phyloP scores from a whole-genome alignment of 2,113 vertebrate genomes.

The Grantiella picta region DNA sequence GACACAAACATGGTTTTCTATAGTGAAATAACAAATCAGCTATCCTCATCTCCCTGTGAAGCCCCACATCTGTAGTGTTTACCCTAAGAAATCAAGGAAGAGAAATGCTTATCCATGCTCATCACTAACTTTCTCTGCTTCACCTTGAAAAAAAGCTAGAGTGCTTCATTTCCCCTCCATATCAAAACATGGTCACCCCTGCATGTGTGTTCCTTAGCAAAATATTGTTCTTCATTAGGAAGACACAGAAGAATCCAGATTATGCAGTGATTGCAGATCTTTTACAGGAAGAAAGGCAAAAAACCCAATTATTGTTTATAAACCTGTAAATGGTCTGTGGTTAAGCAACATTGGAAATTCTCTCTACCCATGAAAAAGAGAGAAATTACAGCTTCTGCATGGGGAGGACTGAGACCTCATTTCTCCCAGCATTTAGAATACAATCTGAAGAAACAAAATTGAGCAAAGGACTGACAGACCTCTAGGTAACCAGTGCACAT shows the following conservation, averaged over 20 bases:
- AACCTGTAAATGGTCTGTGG: neutral
- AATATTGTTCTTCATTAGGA: neutral
- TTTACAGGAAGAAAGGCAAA: neutral
- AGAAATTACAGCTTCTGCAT: neutral
- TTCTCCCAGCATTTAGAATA: neutral
- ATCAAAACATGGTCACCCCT: neutral
- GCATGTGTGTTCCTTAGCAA: accelerated
- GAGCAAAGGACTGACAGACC: neutral
- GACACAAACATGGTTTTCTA: neutral
- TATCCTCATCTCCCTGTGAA: neutral
- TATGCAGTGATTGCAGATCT: neutral
- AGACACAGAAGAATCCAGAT: neutral
- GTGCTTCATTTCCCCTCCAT: neutral
- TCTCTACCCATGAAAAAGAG: neutral
- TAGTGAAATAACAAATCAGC: slow-evolving; percentile 3
- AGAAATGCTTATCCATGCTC: neutral
- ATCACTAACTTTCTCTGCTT: neutral
- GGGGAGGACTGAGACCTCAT: neutral
- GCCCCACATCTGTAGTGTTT: neutral
- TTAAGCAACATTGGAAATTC: neutral
- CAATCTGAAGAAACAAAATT: neutral
- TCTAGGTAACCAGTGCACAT: neutral
- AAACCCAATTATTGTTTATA: neutral
- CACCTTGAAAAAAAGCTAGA: neutral
- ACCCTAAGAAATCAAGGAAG: neutral